phyloP scores from a whole-genome alignment of 2,888 invertebrate genomes.

The Corythucha ciliata region DNA sequence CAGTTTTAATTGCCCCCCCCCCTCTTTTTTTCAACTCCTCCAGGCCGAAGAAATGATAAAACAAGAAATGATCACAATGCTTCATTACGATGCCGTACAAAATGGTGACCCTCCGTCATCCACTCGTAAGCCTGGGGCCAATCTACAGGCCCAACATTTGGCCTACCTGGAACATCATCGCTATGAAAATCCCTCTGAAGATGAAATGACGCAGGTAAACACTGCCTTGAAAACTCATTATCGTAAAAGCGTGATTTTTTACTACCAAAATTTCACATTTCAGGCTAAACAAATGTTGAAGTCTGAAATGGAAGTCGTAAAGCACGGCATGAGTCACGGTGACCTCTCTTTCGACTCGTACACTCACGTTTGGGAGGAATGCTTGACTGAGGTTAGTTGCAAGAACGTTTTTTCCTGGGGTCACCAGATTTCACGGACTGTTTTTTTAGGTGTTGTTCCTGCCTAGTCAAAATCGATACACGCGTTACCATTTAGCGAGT shows the following conservation, averaged over 20 bases:
- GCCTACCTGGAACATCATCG: slow-evolving; percentile 79
- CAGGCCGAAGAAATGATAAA: slow-evolving; percentile 92
- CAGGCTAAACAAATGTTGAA: slow-evolving; percentile 46
- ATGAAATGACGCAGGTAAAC: slow-evolving; percentile 52
- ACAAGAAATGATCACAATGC: slow-evolving; percentile 91
- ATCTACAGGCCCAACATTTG: slow-evolving; percentile 56
- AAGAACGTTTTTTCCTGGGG: not conserved
- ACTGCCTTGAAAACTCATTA: not conserved
- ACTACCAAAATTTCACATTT: slow-evolving; percentile 18
- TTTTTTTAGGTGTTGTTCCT: slow-evolving; percentile 67
- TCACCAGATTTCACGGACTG: not conserved
- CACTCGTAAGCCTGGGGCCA: slow-evolving; percentile 29
- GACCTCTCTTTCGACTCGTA: slow-evolving; percentile 86
- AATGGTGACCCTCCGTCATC: slow-evolving; percentile 50
- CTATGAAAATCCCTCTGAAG: slow-evolving; percentile 60
- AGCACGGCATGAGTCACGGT: slow-evolving; percentile 90
- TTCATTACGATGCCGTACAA: slow-evolving; percentile 78
- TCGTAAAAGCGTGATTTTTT: not conserved
- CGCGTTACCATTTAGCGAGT: slow-evolving; percentile 85
- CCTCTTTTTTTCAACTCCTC: slow-evolving; percentile 22
- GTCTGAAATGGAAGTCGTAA: slow-evolving; percentile 82
- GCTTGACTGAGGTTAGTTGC: slow-evolving; percentile 70
- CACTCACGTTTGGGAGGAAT: slow-evolving; percentile 95
- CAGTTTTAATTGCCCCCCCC: not conserved
- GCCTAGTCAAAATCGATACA: slow-evolving; percentile 85